Evolutionary conservation across 2,888 invertebrate genomes (phyloP), one percentile per base, ranked within the genome.

Genomic region (Coenonympha glycerion): DNA sequence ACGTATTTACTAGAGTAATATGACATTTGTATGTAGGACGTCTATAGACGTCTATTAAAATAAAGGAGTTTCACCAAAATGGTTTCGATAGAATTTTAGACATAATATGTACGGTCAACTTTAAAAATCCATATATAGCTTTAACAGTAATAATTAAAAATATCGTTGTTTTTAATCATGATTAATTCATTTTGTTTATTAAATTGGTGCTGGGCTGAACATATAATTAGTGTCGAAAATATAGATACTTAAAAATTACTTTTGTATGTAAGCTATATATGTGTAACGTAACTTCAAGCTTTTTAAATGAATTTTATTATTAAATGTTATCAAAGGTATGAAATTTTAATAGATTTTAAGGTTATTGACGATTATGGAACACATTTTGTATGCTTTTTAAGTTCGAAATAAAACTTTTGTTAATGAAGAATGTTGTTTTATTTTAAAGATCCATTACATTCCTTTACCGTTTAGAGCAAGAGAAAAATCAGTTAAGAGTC

Each of bases 381-480:
- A 61, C 58, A 55, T 62, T 64, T 65, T 65, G 57, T 66, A 67
- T 56, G 61, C 60, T 66, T 65, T 65, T 64, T 41, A 61, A 62
- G 57, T 64, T 62, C 58, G 58, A 65, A 63, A 64, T 57, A 58
- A 50, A 61, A 60, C 8, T 60, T n/a, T 65, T 65, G 64, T 64
- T 66, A 64, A 57, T 56, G 46, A 62, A 28, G 6, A 52, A 57
- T 49, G 48, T 37, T 61, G 60, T 65, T 61, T 64, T 48, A 61
- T 55, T 59, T 49, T 5, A 41, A 30, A 11, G 11, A 6, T 6
- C 18, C 6, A 13, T 30, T 1, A 13, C 30, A 6, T 6, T 6
- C 8, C 4, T 3, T 19, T 3, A 19, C 21, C 21, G 6, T 3
- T 3, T n/a, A n/a, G n/a, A n/a, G n/a, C n/a, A n/a, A n/a, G n/a